A percentile compares a stretch with the other conserved stretches of the same genome.
phyloP scores from a whole-genome alignment of 2,113 vertebrate species.

The Xenopus borealis region DNA sequence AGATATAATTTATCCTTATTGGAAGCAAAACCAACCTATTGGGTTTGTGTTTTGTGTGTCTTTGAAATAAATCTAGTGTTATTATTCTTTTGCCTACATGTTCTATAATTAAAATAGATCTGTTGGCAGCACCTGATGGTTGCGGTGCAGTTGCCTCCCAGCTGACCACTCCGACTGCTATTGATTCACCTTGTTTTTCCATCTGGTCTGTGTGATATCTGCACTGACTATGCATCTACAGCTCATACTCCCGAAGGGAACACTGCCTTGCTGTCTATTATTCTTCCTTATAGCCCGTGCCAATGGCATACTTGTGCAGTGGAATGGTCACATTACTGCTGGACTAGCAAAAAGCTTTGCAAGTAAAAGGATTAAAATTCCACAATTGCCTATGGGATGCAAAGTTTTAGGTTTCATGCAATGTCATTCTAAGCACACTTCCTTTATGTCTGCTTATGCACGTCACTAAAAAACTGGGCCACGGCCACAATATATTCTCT shows the following conservation, averaged over 20 bases:
- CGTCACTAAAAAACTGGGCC: not conserved
- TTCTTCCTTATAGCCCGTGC: slow-evolving; percentile 28
- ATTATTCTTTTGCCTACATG: too few relatives aligned
- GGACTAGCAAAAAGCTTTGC: slow-evolving; percentile 29
- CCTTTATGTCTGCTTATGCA: not conserved
- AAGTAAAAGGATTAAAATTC: slow-evolving; percentile 40
- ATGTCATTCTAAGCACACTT: slow-evolving; percentile 8
- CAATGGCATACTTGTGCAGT: slow-evolving; percentile 12
- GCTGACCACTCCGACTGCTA: not conserved
- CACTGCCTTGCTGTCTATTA: slow-evolving; percentile 16
- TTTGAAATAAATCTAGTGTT: too few relatives aligned
- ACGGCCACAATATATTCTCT: too few relatives aligned
- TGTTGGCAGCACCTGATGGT: slow-evolving; percentile 3
- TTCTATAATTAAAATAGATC: slow-evolving; percentile 7
- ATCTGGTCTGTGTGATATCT: slow-evolving; percentile 28
- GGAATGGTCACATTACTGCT: slow-evolving; percentile 28
- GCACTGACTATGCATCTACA: slow-evolving; percentile 14
- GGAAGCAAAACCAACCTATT: too few relatives aligned
- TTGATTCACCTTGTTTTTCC: slow-evolving; percentile 30
- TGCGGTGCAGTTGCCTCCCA: not conserved
- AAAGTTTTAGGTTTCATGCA: slow-evolving; percentile 26
- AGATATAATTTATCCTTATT: too few relatives aligned
- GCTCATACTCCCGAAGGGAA: slow-evolving; percentile 19
- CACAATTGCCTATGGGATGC: slow-evolving; percentile 39
- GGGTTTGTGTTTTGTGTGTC: too few relatives aligned